Conservation (phyloP, 2,113 vertebrate species). For the Peromyscus polionotus region DNA sequence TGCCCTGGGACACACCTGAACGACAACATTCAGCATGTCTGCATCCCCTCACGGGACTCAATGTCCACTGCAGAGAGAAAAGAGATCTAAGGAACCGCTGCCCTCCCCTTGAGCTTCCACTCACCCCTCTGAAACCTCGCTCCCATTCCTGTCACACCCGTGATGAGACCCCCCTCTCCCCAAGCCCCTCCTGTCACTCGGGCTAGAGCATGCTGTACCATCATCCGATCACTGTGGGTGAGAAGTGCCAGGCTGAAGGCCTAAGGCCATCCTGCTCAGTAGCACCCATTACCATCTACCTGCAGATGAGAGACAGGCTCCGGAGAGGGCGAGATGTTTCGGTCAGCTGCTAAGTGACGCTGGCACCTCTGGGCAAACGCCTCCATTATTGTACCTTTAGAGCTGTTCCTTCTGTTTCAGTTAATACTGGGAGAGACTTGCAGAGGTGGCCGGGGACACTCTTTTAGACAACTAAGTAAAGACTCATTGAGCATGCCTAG, state of each 20-base stretch:
- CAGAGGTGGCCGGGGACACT: background rate
- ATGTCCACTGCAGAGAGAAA: background rate
- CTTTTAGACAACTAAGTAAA: background rate
- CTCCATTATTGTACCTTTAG: background rate
- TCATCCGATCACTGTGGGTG: conserved; percentile 84
- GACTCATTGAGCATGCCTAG: background rate
- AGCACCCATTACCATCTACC: background rate
- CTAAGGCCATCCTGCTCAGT: conserved; percentile 81
- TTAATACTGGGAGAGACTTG: background rate
- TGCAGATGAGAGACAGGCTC: background rate
- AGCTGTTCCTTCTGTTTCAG: background rate
- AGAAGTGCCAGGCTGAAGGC: conserved; percentile 69
- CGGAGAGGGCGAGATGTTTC: too few relatives aligned
- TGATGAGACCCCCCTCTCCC: background rate
- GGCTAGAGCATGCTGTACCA: conserved; percentile 88
- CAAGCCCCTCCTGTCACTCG: conserved; percentile 78
- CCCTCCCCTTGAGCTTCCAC: background rate
- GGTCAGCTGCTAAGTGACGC: background rate
- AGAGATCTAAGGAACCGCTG: background rate
- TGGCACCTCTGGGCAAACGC: background rate
- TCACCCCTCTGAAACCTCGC: background rate
- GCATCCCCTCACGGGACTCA: background rate
- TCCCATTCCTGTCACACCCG: too few relatives aligned
- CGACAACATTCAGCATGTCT: background rate
- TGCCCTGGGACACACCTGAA: background rate